A percentile compares a stretch with the other conserved stretches of the same genome.
These are phyloP conservation scores for Pollenia amentaria DNA, from an alignment of 2,888 invertebrate genomes.

Conservation along the genomic window DNA sequence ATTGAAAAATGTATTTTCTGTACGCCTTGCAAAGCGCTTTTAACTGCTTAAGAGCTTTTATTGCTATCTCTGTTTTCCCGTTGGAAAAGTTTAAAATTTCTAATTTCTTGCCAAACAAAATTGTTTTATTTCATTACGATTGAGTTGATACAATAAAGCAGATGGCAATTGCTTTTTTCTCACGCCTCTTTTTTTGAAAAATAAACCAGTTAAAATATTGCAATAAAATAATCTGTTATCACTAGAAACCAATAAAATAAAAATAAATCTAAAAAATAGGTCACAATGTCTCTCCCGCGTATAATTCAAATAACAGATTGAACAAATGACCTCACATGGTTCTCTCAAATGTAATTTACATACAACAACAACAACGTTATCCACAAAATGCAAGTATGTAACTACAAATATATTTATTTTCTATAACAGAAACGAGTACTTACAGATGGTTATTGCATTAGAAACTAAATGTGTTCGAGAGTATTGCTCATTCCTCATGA, in stretches of 20 bases:
- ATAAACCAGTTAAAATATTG: slow-evolving; percentile 2
- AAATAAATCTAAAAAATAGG: slow-evolving; percentile 22
- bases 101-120: background rate
- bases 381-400: background rate
- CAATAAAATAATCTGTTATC: slow-evolving; percentile 54
- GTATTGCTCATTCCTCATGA: background rate
- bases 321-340: slow-evolving; percentile 29
- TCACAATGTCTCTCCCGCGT: slow-evolving; percentile 27
- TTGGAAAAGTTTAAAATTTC: no score
- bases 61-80: no score
- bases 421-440: background rate
- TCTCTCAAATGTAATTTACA: slow-evolving; percentile 11
- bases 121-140: background rate
- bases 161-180: slow-evolving; percentile 25
- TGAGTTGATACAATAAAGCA: background rate
- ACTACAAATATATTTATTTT: slow-evolving; percentile 2
- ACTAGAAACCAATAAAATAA: slow-evolving; percentile 30
- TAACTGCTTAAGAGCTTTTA: no score
- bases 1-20: no score
- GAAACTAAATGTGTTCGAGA: slow-evolving; percentile 21
- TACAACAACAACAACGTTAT: background rate
- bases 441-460: slow-evolving; percentile 41
- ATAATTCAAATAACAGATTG: background rate
- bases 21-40: no score
- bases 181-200: slow-evolving; percentile 27